A percentile compares a stretch with the other conserved stretches of the same genome.
phyloP scores from a whole-genome alignment of 2,888 invertebrate genomes.

The Agrochola litura region DNA sequence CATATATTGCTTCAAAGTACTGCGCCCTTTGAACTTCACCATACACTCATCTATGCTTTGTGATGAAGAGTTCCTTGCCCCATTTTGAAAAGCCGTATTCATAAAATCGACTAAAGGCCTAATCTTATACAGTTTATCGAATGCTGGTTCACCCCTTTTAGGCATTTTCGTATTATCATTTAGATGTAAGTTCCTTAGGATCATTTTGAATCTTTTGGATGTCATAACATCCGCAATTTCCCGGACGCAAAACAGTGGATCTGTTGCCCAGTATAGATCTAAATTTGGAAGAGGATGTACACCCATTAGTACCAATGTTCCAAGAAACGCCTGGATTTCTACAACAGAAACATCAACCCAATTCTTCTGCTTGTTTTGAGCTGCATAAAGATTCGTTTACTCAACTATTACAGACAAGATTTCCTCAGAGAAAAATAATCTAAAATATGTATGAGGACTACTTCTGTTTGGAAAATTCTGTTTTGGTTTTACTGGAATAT shows the following conservation, averaged over 20 bases:
- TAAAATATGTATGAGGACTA: slow-evolving; percentile 46
- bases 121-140: slow-evolving; percentile 53
- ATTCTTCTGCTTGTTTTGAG: slow-evolving; percentile 41
- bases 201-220: slow-evolving; percentile 48
- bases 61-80: slow-evolving; percentile 27
- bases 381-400: slow-evolving; percentile 53
- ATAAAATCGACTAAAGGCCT: slow-evolving; percentile 36
- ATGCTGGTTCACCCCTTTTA: slow-evolving; percentile 43
- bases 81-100: slow-evolving; percentile 42
- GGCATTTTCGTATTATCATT: slow-evolving; percentile 52
- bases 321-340: slow-evolving; percentile 45
- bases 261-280: slow-evolving; percentile 48
- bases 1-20: slow-evolving; percentile 46
- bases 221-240: slow-evolving; percentile 45
- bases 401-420: slow-evolving; percentile 44
- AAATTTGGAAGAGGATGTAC: slow-evolving; percentile 35
- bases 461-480: slow-evolving; percentile 46
- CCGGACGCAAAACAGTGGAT: slow-evolving; percentile 35
- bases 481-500: slow-evolving; percentile 44
- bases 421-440: slow-evolving; percentile 48
- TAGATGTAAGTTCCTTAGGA: slow-evolving; percentile 48
- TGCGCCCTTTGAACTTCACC: slow-evolving; percentile 44
- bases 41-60: slow-evolving; percentile 23
- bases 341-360: slow-evolving; percentile 43
- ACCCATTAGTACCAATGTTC: slow-evolving; percentile 43